A percentile compares a stretch with the other conserved stretches of the same genome.
These are phyloP conservation scores for Macaca nemestrina DNA, from an alignment of 2,113 vertebrate genomes.

Conservation along the genomic window DNA sequence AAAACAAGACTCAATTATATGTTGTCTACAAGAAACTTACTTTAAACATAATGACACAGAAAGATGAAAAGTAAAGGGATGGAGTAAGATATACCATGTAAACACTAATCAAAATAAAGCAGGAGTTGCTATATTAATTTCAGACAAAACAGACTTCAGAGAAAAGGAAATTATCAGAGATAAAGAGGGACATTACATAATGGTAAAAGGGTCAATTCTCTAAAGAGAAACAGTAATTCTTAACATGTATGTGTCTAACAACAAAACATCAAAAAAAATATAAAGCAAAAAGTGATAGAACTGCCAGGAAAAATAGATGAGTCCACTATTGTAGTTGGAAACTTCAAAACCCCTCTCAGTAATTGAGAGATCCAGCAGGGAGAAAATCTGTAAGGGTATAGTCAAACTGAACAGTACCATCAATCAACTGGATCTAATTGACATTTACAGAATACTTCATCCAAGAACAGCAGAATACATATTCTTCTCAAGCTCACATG, in stretches of 20 bases:
- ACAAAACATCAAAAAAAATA: background rate
- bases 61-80: background rate
- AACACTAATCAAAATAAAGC: background rate
- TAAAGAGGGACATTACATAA: background rate
- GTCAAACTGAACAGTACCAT: constrained; percentile 43
- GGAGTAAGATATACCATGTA: background rate
- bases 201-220: background rate
- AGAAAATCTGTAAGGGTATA: constrained; percentile 43
- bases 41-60: background rate
- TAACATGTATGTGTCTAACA: background rate
- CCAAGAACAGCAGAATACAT: constrained; percentile 23
- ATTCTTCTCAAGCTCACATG: constrained; percentile 43
- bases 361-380: constrained; percentile 51
- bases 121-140: background rate
- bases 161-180: background rate
- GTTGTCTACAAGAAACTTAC: background rate
- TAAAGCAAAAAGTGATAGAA: background rate
- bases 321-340: background rate
- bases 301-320: constrained; percentile 24
- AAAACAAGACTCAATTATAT: background rate
- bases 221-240: background rate
- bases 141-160: background rate
- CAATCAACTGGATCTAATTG: constrained; percentile 55
- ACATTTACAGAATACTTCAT: constrained; percentile 62
- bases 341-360: background rate